A percentile compares a stretch with the other conserved stretches of the same genome.
Conservation (phyloP, 64 coral and sea anemone species). For the Dendrophyllia cribrosa region DNA sequence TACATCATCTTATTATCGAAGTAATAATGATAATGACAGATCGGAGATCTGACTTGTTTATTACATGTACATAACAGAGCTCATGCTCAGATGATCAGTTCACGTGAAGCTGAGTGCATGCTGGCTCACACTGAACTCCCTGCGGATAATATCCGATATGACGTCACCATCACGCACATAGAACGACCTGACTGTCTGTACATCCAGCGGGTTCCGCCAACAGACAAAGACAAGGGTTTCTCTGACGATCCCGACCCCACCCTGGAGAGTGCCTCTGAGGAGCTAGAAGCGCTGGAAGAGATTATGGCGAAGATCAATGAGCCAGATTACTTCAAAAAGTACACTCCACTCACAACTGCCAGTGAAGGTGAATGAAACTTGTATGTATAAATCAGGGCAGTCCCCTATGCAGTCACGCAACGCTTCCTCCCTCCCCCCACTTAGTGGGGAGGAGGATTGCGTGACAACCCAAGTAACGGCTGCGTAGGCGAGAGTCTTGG, state of each 20-base stretch:
- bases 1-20: too few species aligned
- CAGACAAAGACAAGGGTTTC: constrained; percentile 48
- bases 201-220: constrained; percentile 79
- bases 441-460: too few species aligned
- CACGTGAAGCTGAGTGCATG: constrained; percentile 78
- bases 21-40: too few species aligned
- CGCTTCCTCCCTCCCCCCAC: too few species aligned
- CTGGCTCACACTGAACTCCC: constrained; percentile 75
- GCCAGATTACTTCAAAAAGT: constrained; percentile 75
- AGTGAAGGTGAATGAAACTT: constrained; percentile 27
- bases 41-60: neutral
- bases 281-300: constrained; percentile 69
- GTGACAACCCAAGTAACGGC: too few species aligned
- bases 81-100: constrained; percentile 78
- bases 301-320: constrained; percentile 77
- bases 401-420: too few species aligned
- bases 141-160: constrained; percentile 69
- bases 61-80: neutral
- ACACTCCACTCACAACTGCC: constrained; percentile 50
- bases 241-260: constrained; percentile 79
- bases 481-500: too few species aligned
- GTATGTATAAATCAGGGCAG: too few species aligned
- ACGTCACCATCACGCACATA: constrained; percentile 89
- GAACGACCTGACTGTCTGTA: constrained; percentile 82
- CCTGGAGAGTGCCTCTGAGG: constrained; percentile 44